phyloP scores from a whole-genome alignment of 2,797 vertebrate genomes.

The Gila robusta region DNA sequence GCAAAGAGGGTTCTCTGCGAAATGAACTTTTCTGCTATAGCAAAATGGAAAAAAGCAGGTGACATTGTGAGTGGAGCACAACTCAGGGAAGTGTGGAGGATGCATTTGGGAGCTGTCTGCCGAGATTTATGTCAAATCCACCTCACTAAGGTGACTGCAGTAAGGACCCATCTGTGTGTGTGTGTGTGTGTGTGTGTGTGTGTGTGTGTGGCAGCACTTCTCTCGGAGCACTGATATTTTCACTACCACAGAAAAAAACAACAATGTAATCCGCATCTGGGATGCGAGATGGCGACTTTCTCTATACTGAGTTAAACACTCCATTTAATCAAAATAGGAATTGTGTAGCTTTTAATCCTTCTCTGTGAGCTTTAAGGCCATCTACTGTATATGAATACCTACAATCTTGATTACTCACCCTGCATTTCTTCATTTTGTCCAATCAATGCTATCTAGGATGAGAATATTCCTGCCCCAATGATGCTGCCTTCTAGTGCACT shows the following conservation, averaged over 20 bases:
- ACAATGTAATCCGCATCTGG: background rate
- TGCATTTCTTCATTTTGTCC: background rate
- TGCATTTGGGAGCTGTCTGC: slow-evolving; percentile 48
- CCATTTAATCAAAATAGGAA: no score
- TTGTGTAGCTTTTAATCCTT: no score
- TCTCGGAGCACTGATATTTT: slow-evolving; percentile 3
- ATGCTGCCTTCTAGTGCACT: background rate
- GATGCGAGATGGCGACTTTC: background rate
- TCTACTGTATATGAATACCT: no score
- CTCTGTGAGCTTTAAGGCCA: background rate
- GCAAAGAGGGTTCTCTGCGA: slow-evolving; percentile 1
- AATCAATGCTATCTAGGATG: background rate
- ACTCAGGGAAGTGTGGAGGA: slow-evolving; percentile 12
- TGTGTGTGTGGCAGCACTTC: slow-evolving; percentile 14
- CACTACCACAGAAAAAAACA: slow-evolving; percentile 18
- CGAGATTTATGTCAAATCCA: slow-evolving; percentile 42
- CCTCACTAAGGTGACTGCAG: slow-evolving; percentile 27
- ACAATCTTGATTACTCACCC: background rate
- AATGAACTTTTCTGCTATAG: slow-evolving; percentile 27
- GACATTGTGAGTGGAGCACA: slow-evolving; percentile 22
- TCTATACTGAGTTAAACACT: slow-evolving; percentile 12
- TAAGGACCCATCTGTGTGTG: slow-evolving; percentile 20
- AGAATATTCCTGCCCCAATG: background rate
- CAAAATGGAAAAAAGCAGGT: slow-evolving; percentile 26
- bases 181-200: slow-evolving; percentile 2